A percentile compares a stretch with the other conserved stretches of the same genome.
These are phyloP conservation scores for Paguma larvata DNA, from an alignment of 2,797 vertebrate genomes.

Conservation along the genomic window DNA sequence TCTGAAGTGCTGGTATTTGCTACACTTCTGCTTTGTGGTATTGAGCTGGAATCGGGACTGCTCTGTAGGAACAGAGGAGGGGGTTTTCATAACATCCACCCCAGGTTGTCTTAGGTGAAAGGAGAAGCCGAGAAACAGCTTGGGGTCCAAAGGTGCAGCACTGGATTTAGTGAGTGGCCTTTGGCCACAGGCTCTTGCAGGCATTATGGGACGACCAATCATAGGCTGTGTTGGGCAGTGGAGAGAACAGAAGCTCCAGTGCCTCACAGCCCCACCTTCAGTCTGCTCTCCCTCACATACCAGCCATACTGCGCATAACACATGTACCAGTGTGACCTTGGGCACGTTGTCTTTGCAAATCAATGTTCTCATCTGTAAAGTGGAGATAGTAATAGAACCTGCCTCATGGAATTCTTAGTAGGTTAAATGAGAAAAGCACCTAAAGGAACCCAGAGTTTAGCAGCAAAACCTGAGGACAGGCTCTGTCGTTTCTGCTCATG, in stretches of 20 bases:
- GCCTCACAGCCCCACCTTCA: not conserved
- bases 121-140: not conserved
- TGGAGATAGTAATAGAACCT: not conserved
- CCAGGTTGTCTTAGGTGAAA: not conserved
- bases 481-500: not conserved
- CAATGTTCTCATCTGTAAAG: not conserved
- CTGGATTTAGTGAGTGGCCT: not conserved
- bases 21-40: not conserved
- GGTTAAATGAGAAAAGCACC: not conserved
- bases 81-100: not conserved
- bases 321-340: not conserved
- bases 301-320: not conserved
- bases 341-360: not conserved
- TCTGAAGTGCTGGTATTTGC: not conserved
- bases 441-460: not conserved
- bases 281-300: not conserved
- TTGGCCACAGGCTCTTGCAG: not conserved
- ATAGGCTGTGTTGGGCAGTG: not conserved
- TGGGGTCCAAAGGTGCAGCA: not conserved
- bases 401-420: not conserved
- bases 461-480: not conserved
- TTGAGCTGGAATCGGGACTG: not conserved
- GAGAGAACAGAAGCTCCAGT: not conserved
- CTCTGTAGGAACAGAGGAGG: not conserved
- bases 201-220: not conserved